Conservation (phyloP, 1,140 invertebrate genomes). For the Achroia grisella region DNA sequence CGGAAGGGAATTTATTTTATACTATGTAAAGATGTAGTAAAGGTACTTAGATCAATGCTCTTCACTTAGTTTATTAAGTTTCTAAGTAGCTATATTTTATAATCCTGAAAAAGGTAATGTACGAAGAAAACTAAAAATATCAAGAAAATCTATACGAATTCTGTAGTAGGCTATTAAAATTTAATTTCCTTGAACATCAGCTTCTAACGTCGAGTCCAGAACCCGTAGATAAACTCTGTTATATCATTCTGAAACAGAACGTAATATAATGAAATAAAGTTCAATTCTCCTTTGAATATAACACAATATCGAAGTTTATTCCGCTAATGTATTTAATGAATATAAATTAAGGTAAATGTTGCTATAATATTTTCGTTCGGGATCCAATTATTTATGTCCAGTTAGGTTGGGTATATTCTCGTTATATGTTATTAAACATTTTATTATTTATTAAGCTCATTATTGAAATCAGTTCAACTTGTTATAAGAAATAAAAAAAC, state of each 20-base stretch:
- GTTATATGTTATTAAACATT: too few relatives aligned
- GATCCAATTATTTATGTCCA: conserved; percentile 26
- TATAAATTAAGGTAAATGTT: conserved; percentile 36
- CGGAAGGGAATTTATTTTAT: too few relatives aligned
- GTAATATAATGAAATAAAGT: conserved; percentile 21
- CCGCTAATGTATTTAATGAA: conserved; percentile 35
- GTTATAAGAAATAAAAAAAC: too few relatives aligned
- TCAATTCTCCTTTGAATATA: conserved; percentile 1
- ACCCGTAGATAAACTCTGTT: neutral
- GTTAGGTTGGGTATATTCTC: neutral
- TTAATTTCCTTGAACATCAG: neutral
- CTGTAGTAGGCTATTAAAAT: conserved; percentile 1
- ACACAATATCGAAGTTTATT: conserved; percentile 16
- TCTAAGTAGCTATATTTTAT: too few relatives aligned
- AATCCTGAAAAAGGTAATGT: too few relatives aligned
- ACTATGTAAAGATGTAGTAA: too few relatives aligned
- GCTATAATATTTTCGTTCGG: conserved; percentile 20
- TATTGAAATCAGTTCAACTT: too few relatives aligned
- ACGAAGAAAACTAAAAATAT: too few relatives aligned
- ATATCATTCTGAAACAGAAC: conserved; percentile 17
- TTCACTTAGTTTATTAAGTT: too few relatives aligned
- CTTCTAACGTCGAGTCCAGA: neutral
- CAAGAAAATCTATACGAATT: neutral
- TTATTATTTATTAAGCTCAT: too few relatives aligned
- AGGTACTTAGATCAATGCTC: too few relatives aligned